Conservation (phyloP, 2,888 invertebrate species). For the Ornithoptera alexandrae region DNA sequence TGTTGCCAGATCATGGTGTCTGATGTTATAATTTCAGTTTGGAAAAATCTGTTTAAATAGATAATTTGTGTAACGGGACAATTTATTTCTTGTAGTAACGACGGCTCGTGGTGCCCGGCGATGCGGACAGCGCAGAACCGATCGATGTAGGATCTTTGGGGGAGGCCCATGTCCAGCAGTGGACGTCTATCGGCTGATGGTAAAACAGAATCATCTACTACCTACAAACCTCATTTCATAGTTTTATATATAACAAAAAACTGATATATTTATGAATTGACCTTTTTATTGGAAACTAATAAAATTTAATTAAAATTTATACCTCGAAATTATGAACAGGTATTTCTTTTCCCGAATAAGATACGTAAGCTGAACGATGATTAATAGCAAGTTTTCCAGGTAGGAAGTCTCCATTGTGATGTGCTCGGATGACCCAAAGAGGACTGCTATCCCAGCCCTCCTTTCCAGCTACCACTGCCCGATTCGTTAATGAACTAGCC, state of each 20-base stretch:
- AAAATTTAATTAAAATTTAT: background rate
- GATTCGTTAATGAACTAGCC: slow-evolving; percentile 47
- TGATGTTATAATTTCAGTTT: too few species aligned
- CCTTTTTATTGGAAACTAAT: background rate
- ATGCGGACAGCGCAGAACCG: too few species aligned
- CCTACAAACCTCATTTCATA: too few species aligned
- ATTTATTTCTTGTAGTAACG: background rate
- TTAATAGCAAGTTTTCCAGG: slow-evolving; percentile 70
- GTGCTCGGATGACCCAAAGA: slow-evolving; percentile 67
- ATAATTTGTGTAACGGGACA: background rate
- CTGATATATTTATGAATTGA: background rate
- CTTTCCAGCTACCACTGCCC: slow-evolving; percentile 62
- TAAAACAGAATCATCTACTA: too few species aligned
- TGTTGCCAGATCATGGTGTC: too few species aligned
- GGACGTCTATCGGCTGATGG: too few species aligned
- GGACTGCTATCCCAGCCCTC: slow-evolving; percentile 73
- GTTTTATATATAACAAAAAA: background rate
- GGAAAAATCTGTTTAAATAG: background rate
- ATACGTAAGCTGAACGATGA: slow-evolving; percentile 61
- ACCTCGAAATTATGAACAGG: slow-evolving; percentile 74
- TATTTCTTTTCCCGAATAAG: slow-evolving; percentile 61
- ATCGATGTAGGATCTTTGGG: too few species aligned
- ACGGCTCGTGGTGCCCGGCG: too few species aligned
- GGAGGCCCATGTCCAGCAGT: too few species aligned
- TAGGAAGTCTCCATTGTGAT: slow-evolving; percentile 62